Base-by-base conservation (phyloP, 2,113 vertebrate genomes). In the Tylochromis polylepis region DNA sequence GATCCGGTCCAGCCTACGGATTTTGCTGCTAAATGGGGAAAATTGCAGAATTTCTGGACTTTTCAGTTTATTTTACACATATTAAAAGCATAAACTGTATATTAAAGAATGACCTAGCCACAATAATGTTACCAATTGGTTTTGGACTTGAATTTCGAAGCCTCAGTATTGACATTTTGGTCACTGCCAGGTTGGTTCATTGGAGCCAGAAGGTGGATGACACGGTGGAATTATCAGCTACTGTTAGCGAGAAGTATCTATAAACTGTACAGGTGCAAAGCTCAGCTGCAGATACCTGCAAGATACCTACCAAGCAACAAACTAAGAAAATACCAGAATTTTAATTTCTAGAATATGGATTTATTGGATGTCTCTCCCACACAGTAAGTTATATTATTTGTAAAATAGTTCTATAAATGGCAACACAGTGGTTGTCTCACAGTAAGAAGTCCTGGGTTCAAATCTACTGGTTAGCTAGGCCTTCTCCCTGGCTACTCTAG, bases 151-250 rank as follows among this genome's bases (percentile, higher is more conserved):
- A 51, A 75, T 0, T 49, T 72, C 27, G 43, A 77, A 31, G 10
- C 27, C 24, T 51, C 4, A 0, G 15, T 51, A 15, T 31, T 77
- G 41, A 29, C 10, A 20, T 0, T 75, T 77, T 31, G 43, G 70
- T 27, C 10, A 18, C 43, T 75, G 12, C 4, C 15, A 18, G 6
- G 16, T 20, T 77, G 11, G 24, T 18, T 51, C 7, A 20, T 51
- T 51, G 16, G 70, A 75, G 15, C 70, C 15, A 29, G 0, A 51
- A 1, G 1, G 5, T 56, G 55, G 55, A 56, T 3, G 3, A 55
- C 4, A 55, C 8, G 1, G 22, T 72, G 67, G 38, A 72, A 24
- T 49, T 46, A 16, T 22, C 12, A 72, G 38, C 43, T 46, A 11
- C 22, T 46, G 24, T 3, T 4, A 29, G 70, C 4, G 6, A 49